Base-by-base conservation (phyloP, 2,888 invertebrate genomes). In the Campoplex nolae region DNA sequence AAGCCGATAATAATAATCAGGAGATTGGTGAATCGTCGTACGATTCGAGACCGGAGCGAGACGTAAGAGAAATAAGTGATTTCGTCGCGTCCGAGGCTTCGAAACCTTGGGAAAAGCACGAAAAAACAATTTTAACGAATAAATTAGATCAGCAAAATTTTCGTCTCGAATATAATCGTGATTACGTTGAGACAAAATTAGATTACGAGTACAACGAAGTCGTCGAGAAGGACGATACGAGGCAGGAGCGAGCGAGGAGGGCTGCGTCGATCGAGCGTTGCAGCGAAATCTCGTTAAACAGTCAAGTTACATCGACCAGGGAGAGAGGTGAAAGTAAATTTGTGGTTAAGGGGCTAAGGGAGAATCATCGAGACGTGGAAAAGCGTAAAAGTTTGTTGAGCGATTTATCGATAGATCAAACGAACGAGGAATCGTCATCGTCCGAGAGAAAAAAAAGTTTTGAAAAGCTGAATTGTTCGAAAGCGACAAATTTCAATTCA, bases 241-340 rank as follows among this genome's bases (percentile, higher is more conserved):
- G 65, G 18, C 56, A 28, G 13, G 42, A 45, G 16, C 58, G 58
- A 56, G 79, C 83, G 0, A 9, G 67, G n/a, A 8, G 23, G 23
- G 23, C 18, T 76, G 76, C 78, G 67, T 70, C 80, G n/a, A 74
- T 83, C 32, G 56, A 67, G 35, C 65, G 23, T 65, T n/a, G n/a
- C 58, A 48, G 42, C 62, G 74, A 68, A 18, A 74, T 32, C 16
- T 38, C 65, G 54, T 6, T 54, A 58, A 71, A 38, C 45, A 11
- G 23, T 8, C 48, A 1, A 35, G 32, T 13, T 16, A 42, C 45
- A 32, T 42, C 65, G 35, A 48, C 67, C 54, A 58, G 58, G n/a
- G 32, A 56, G 42, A 68, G 18, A 28, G 71, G 88, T 80, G 87
- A 88, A 88, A 88, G 88, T 88, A 74, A 81, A 80, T 87, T 84